Conservation (phyloP, 1,140 invertebrate species). For the Littorina saxatilis region DNA sequence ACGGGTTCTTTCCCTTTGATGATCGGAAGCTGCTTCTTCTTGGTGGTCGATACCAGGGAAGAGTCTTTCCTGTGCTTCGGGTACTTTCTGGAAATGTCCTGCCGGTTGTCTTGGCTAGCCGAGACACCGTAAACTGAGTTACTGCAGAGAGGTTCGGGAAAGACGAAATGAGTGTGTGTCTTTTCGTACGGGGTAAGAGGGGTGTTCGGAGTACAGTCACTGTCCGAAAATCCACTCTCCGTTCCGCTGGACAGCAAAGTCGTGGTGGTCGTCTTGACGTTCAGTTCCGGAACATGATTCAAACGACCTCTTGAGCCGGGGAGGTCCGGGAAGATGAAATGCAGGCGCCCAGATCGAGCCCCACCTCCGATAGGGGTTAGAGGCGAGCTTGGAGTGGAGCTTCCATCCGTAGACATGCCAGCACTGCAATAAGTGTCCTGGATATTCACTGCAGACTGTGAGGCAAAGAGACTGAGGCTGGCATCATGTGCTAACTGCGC, state of each 20-base stretch:
- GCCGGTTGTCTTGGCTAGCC: not conserved
- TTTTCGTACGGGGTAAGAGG: conserved; percentile 22
- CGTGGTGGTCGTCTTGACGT: not conserved
- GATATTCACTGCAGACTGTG: not conserved
- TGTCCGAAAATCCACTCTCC: conserved; percentile 36
- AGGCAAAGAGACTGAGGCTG: not conserved
- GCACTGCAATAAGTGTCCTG: not conserved
- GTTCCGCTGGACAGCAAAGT: conserved; percentile 9
- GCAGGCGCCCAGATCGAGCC: not conserved
- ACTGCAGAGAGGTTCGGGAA: conserved; percentile 29
- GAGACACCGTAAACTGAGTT: not conserved
- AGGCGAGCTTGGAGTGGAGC: conserved; percentile 3
- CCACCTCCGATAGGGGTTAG: not conserved
- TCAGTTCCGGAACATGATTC: not conserved
- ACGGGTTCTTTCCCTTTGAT: not conserved
- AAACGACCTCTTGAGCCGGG: conserved; percentile 15
- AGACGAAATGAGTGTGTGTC: conserved; percentile 38
- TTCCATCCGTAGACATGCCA: not conserved
- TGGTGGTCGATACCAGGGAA: not conserved
- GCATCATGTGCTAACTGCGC: too few species aligned
- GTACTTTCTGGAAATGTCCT: too few species aligned
- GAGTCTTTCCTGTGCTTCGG: not conserved
- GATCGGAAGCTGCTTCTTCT: not conserved
- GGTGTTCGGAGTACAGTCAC: conserved; percentile 36
- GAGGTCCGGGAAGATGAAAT: conserved; percentile 31